These are phyloP conservation scores for Caenorhabditis latens DNA, from an alignment of 1,140 invertebrate genomes.

Conservation along the genomic window DNA sequence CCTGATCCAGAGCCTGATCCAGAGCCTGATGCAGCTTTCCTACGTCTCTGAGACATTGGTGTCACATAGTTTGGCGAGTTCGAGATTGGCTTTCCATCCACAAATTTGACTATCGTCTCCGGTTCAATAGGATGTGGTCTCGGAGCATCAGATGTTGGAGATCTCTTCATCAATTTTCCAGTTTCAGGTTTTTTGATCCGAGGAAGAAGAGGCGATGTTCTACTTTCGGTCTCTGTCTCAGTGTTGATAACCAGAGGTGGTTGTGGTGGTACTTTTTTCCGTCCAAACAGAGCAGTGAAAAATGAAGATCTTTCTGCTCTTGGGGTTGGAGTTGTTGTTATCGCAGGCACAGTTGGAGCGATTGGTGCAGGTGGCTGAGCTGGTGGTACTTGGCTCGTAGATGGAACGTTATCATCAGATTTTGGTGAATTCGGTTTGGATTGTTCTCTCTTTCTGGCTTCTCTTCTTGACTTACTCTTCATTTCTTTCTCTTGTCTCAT, in stretches of 20 bases:
- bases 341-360: neutral
- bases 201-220: neutral
- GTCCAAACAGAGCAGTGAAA: conserved; percentile 4
- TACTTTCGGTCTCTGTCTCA: neutral
- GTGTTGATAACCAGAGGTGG: too few relatives aligned
- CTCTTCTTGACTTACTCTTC: too few relatives aligned
- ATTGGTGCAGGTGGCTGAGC: neutral
- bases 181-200: conserved; percentile 25
- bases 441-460: too few relatives aligned
- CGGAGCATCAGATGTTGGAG: conserved; percentile 21
- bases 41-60: neutral
- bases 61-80: neutral
- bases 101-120: conserved; percentile 9
- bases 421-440: too few relatives aligned
- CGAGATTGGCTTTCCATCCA: conserved; percentile 4
- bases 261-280: neutral
- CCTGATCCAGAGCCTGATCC: neutral
- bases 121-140: too few relatives aligned
- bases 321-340: neutral
- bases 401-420: too few relatives aligned
- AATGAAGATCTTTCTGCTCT: neutral
- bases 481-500: too few relatives aligned
- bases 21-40: neutral
- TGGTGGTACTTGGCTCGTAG: neutral
- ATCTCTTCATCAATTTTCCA: conserved; percentile 7